These are phyloP conservation scores for Athetis lepigone DNA, from an alignment of 2,888 invertebrate genomes.

Conservation along the genomic window DNA sequence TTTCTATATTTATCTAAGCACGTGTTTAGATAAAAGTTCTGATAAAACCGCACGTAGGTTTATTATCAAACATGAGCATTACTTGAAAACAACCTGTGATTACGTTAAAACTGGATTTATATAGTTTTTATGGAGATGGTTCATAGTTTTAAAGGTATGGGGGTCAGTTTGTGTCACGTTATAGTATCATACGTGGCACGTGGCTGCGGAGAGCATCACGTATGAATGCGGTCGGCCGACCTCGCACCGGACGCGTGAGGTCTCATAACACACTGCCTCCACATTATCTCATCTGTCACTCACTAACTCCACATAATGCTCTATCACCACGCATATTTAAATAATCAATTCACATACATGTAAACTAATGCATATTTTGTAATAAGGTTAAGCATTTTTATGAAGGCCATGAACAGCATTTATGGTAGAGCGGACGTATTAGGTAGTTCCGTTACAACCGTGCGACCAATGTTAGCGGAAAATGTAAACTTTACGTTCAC, in stretches of 20 bases:
- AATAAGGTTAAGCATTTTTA: constrained; percentile 14
- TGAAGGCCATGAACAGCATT: constrained; percentile 36
- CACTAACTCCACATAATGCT: constrained; percentile 23
- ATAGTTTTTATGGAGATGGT: constrained; percentile 28
- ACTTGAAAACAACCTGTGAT: constrained; percentile 8
- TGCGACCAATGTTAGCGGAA: constrained; percentile 42
- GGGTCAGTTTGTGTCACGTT: constrained; percentile 29
- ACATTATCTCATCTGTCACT: constrained; percentile 52
- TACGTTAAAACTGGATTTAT: constrained; percentile 11
- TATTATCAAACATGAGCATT: constrained; percentile 35
- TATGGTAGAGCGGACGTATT: constrained; percentile 28
- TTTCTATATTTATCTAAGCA: constrained; percentile 37
- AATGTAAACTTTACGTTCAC: constrained; percentile 26
- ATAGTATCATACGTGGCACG: constrained; percentile 54
- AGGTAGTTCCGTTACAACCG: constrained; percentile 14
- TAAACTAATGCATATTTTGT: constrained; percentile 27
- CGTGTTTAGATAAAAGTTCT: constrained; percentile 1
- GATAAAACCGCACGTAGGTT: constrained; percentile 40
- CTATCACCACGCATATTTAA: constrained; percentile 11
- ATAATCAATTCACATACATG: constrained; percentile 31
- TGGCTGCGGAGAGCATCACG: constrained; percentile 65
- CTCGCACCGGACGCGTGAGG: constrained; percentile 56
- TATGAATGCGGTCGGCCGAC: constrained; percentile 63
- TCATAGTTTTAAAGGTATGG: constrained; percentile 23
- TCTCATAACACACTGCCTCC: constrained; percentile 45